Conservation (phyloP, 2,113 vertebrate species). For the Hypomesus transpacificus region DNA sequence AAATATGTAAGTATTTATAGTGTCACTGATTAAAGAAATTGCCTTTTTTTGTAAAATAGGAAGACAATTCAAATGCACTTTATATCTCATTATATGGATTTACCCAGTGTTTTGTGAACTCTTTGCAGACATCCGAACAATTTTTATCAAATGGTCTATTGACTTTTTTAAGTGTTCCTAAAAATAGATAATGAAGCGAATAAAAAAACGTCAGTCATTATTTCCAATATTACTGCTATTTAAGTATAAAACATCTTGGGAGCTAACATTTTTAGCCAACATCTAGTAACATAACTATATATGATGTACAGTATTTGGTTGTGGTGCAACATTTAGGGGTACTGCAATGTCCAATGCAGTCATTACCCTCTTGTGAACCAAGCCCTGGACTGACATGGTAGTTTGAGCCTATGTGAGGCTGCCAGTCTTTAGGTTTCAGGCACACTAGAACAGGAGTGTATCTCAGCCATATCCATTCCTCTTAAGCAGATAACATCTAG, state of each 20-base stretch:
- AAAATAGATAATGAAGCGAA: slow-evolving; percentile 14
- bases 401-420: background rate
- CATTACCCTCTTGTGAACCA: background rate
- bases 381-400: background rate
- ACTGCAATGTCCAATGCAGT: background rate
- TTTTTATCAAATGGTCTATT: background rate
- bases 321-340: background rate
- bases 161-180: background rate
- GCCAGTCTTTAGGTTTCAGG: slow-evolving; percentile 9
- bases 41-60: slow-evolving; percentile 22
- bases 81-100: slow-evolving; percentile 6
- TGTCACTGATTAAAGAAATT: slow-evolving; percentile 32
- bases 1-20: slow-evolving; percentile 36
- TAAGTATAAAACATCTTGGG: no score
- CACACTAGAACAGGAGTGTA: slow-evolving; percentile 14
- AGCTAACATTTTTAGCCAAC: no score
- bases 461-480: slow-evolving; percentile 42
- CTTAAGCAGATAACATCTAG: slow-evolving; percentile 56
- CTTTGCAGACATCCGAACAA: background rate
- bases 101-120: slow-evolving; percentile 2
- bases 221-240: background rate
- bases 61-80: slow-evolving; percentile 16
- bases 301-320: no score
- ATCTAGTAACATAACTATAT: no score
- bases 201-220: background rate